phyloP scores from a whole-genome alignment of 2,888 invertebrate genomes.

The Drosophila colorata region DNA sequence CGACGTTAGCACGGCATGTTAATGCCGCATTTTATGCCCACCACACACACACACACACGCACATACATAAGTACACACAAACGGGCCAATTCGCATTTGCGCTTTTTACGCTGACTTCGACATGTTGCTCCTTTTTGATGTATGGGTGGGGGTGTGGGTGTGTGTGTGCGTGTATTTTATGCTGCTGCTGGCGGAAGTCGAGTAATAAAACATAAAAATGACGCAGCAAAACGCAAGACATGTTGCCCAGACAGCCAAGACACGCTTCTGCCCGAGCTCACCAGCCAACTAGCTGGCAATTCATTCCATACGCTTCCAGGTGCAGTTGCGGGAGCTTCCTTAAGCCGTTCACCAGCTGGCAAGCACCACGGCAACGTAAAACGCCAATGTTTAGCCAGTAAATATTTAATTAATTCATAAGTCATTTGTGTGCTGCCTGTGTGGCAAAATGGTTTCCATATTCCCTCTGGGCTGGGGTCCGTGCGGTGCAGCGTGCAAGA shows the following conservation, averaged over 20 bases:
- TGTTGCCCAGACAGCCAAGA: constrained; percentile 38
- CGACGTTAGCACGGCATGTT: constrained; percentile 32
- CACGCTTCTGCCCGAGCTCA: constrained; percentile 12
- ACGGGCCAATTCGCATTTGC: constrained; percentile 47
- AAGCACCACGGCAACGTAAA: constrained; percentile 46
- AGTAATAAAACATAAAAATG: constrained; percentile 81
- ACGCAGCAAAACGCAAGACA: constrained; percentile 65
- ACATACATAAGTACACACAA: constrained; percentile 15
- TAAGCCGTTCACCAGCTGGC: neutral
- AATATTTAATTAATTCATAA: constrained; percentile 81
- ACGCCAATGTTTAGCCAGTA: constrained; percentile 67
- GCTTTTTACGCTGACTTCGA: constrained; percentile 24
- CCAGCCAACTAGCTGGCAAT: neutral
- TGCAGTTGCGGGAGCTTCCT: constrained; percentile 17
- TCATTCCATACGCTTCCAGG: constrained; percentile 15
- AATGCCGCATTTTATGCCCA: constrained; percentile 37
- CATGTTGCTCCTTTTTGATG: constrained; percentile 19
- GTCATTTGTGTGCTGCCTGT: constrained; percentile 47
- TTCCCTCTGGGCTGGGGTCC: constrained; percentile 35
- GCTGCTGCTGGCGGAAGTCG: constrained; percentile 68
- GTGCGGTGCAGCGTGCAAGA: constrained; percentile 32
- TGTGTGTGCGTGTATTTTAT: constrained; percentile 24
- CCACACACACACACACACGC: constrained; percentile 7
- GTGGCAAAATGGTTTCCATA: constrained; percentile 43
- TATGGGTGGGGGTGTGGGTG: constrained; percentile 23